These are phyloP conservation scores for Arctocebus calabarensis DNA, from an alignment of 2,797 vertebrate species.

Conservation along the genomic window DNA sequence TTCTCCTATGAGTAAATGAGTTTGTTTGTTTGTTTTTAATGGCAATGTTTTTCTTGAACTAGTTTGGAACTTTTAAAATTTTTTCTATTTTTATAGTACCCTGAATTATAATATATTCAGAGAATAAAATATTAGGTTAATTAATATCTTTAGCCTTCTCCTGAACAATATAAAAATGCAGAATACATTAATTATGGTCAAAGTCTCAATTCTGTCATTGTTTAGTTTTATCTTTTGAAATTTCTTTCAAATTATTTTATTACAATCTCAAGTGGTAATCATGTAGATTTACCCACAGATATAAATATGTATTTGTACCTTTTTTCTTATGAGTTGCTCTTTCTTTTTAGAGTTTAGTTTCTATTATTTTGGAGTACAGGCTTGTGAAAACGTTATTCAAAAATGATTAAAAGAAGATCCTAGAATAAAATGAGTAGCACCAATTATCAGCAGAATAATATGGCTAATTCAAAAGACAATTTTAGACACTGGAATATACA, in stretches of 20 bases:
- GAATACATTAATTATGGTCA: neutral
- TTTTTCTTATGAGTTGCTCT: neutral
- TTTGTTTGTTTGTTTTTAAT: neutral
- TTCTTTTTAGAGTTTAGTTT: neutral
- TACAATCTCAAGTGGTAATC: neutral
- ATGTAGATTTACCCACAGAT: neutral
- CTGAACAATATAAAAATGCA: neutral
- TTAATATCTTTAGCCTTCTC: neutral
- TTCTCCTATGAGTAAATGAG: neutral
- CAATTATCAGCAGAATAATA: neutral
- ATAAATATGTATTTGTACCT: neutral
- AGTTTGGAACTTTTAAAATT: neutral
- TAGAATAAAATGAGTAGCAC: neutral
- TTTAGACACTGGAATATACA: neutral
- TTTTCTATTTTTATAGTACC: neutral
- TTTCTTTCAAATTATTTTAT: neutral
- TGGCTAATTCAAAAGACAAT: neutral
- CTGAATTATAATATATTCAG: neutral
- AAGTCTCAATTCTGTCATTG: neutral
- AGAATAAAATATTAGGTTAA: constrained; percentile 1
- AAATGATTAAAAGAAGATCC: neutral
- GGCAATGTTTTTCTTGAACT: neutral
- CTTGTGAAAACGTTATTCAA: neutral
- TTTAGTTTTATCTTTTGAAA: neutral
- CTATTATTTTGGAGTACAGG: neutral